Base-by-base conservation (phyloP, 2,797 vertebrate genomes). In the Scleropages formosus region DNA sequence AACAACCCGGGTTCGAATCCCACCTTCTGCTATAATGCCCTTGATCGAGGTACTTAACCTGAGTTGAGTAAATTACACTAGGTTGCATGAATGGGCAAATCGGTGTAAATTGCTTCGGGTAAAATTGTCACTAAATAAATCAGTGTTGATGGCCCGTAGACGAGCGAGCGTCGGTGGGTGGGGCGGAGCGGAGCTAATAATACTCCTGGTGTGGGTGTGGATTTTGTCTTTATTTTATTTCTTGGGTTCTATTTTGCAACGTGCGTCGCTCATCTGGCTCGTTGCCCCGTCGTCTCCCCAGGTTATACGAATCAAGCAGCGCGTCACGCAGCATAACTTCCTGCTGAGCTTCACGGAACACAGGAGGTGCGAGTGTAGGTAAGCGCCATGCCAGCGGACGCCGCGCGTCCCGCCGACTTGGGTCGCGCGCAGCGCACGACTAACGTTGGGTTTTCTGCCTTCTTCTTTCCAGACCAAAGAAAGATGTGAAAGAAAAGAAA, bases 281-380 rank as follows among this genome's bases (percentile, higher is more conserved):
- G 9, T 61, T 9, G 10, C 22, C 44, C 22, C 89, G 77, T 90
- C 39, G 6, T 24, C 84, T 84, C 53, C 68, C 51, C 80, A 98
- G 96, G 93, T 98, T 77, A 91, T 95, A 89, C 92, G 89, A 85
- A 80, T 94, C 79, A 94, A 89, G 85, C 91, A 87, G 66, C 88
- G 85, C 84, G 87, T 93, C 77, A 78, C 86, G 78, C 88, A 96
- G 82, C 91, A 94, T 78, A 87, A 88, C 78, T 84, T 89, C 75
- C 89, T 90, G 46, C 90, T 95, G 90, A 95, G 92, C 85, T 98
- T 98, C 88, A 92, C 93, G 79, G 95, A 97, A 87, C 96, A 98
- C 87, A 90, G 83, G 83, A 92, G 83, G 84, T 98, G 96, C 92
- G 90, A 91, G 76, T 98, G 96, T 95, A 97, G 94, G 96, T 98